Base-by-base conservation (phyloP, 2,888 invertebrate species). In the Serrognathus titanus region DNA sequence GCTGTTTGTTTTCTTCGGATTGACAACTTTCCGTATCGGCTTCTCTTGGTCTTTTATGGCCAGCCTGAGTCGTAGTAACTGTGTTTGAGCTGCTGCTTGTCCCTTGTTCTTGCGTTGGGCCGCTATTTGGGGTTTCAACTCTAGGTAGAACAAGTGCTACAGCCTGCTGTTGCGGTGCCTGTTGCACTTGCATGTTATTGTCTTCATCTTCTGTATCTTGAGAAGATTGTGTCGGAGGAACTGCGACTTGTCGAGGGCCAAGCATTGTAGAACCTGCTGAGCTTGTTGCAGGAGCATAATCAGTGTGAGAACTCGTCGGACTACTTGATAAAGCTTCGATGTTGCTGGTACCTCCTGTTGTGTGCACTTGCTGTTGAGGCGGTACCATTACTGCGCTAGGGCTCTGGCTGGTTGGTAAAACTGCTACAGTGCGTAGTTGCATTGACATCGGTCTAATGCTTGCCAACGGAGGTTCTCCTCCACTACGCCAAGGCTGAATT, bases 401-500 rank as follows among this genome's bases (percentile, higher is more conserved):
- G 58, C 75, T 80, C 55, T 87, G 86, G 51, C 88, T 88, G 43
- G 90, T 90, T 0, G 92, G 92, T 47, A 91, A 81, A 53, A 93
- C 90, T 24, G 78, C 76, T 3, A 75, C 76, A 64, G 88, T 89
- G 53, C 88, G 78, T 38, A 85, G 81, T 50, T 86, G 87, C 51
- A 87, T 85, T 1, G 90, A 88, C 84, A 96, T 94, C 0, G 96
- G 96, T 37, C 95, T 83, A 69, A 97, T 96, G 67, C 95, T 94
- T 13, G 96, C 97, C 60, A 95, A 81, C 0, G 90, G 94, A 0
- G 94, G 92, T 73, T 92, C 91, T 4, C 88, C 85, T 2, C 88
- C 87, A 59, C 74, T 77, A 13, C 90, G 84, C 75, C 89, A 85
- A 16, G 85, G 84, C n/a, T 81, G 82, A 40, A 85, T 83, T 3